phyloP scores from a whole-genome alignment of 2,888 invertebrate genomes.

The Pseudococcus viburni region DNA sequence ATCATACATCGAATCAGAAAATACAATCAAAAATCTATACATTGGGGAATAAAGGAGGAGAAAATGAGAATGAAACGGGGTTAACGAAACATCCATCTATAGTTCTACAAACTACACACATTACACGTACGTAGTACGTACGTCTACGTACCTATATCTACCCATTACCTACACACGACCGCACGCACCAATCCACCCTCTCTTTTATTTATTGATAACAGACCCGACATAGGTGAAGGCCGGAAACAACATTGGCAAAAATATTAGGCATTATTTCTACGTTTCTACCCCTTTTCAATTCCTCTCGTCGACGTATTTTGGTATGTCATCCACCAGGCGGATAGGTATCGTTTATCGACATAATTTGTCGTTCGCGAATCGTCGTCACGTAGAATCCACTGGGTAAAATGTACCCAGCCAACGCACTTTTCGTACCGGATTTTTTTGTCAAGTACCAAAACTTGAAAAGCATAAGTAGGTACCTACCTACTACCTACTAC shows the following conservation, averaged over 20 bases:
- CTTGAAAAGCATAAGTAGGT: too few species aligned
- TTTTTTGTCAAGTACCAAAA: background rate
- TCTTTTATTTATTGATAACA: background rate
- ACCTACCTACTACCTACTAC: too few species aligned
- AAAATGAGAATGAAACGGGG: too few species aligned
- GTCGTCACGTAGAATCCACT: background rate
- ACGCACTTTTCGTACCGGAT: background rate
- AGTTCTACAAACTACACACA: too few species aligned
- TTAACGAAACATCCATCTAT: too few species aligned
- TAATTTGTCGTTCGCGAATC: background rate
- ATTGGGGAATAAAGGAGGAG: too few species aligned
- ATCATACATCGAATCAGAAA: background rate
- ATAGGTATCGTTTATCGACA: background rate
- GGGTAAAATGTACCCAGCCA: background rate
- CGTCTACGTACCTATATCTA: too few species aligned
- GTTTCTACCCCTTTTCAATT: background rate
- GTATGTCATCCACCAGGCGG: background rate
- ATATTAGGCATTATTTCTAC: background rate
- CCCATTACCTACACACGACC: background rate
- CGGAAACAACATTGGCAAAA: background rate
- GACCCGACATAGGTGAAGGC: background rate
- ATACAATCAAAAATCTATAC: too few species aligned
- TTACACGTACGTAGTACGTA: too few species aligned
- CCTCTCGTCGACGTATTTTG: background rate
- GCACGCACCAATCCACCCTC: background rate